Base-by-base conservation (phyloP, 2,113 vertebrate genomes). In the Ahaetulla prasina region DNA sequence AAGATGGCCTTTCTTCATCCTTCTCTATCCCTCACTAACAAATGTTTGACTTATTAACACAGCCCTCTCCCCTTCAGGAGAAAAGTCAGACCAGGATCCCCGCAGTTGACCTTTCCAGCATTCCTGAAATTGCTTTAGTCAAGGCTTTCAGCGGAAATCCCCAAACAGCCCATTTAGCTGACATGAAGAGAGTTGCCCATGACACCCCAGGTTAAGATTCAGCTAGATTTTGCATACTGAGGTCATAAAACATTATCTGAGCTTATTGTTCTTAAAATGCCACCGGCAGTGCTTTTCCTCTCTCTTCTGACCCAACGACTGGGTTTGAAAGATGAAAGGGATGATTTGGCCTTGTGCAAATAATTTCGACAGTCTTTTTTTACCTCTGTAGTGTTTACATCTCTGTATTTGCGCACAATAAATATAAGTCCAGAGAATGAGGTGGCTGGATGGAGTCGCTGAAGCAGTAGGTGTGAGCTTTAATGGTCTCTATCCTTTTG, bases 121-220 rank as follows among this genome's bases (percentile, higher is more conserved):
- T 97, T 96, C 95, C 94, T 95, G 89, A 47, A 93, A 96, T 97
- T 85, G 55, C 57, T 96, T 92, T 90, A 91, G 94, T 93, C 93
- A 95, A 96, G 87, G 8, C 0, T 52, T 80, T 39, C 27, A 95
- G 88, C 45, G 30, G 87, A 93, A 92, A 95, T 25, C 93, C 95
- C 94, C 95, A 96, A 95, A 95, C 96, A 96, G 93, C 52, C 91
- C 94, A 91, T 95, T 94, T 90, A 95, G 88, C 39, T 94, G 93
- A 95, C 92, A 95, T 90, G 89, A 92, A 94, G 94, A 47, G 27
- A 1, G 0, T 63, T 93, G 16, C 87, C 10, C 12, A 86, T 89
- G 91, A 93, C 86, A 92, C 10, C 50, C 87, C 55, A 10, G 53
- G 14, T 94, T 97, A 91, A 95, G 94, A 87, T 68, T 94, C 94